These are phyloP conservation scores for Adelognathus sp. DNA, from an alignment of 2,888 invertebrate genomes.

Conservation along the genomic window DNA sequence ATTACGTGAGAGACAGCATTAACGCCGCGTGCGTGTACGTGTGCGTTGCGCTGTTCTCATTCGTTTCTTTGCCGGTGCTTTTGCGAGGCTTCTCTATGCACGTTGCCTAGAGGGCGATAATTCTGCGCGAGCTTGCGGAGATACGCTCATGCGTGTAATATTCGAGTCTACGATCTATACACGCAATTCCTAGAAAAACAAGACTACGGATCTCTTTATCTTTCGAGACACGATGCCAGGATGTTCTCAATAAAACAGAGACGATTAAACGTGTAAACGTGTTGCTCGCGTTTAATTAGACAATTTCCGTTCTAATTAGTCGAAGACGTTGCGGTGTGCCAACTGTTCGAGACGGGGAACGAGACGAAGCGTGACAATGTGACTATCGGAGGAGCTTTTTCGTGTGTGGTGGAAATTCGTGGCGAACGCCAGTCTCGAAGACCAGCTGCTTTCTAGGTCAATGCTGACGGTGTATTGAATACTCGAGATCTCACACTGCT, in stretches of 20 bases:
- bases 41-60: constrained; percentile 24
- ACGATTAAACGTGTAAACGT: constrained; percentile 13
- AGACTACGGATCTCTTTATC: too few relatives aligned
- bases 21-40: constrained; percentile 65
- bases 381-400: constrained; percentile 25
- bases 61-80: constrained; percentile 5
- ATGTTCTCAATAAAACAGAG: constrained; percentile 32
- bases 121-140: not conserved
- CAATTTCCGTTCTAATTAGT: constrained; percentile 42
- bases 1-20: constrained; percentile 80
- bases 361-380: constrained; percentile 16
- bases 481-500: constrained; percentile 7
- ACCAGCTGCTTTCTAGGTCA: constrained; percentile 69
- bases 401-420: constrained; percentile 46
- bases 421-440: constrained; percentile 50
- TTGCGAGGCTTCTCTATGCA: constrained; percentile 29
- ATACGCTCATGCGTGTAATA: not conserved
- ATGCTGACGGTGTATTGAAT: constrained; percentile 61
- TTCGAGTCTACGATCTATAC: not conserved
- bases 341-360: not conserved
- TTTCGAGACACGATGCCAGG: constrained; percentile 35
- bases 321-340: not conserved
- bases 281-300: constrained; percentile 22
- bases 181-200: not conserved
- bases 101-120: constrained; percentile 8